Conservation (phyloP, 2,113 vertebrate species). For the Cebus imitator region DNA sequence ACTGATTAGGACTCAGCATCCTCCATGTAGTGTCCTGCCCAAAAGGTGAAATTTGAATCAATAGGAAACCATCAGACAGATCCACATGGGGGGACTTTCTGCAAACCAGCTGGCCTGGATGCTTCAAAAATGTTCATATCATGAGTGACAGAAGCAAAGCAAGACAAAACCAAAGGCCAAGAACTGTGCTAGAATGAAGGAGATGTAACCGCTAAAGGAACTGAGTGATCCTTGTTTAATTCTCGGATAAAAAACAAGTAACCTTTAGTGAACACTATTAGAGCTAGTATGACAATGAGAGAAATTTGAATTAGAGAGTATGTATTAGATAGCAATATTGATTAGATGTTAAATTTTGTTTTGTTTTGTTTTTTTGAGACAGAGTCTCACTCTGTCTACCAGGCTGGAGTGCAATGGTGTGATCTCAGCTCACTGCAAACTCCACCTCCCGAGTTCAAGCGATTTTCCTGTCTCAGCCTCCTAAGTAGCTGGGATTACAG, state of each 20-base stretch:
- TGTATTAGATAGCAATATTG: background rate
- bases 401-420: too few species aligned
- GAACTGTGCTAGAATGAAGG: background rate
- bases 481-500: too few species aligned
- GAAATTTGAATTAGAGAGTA: fast-evolving
- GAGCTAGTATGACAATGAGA: fast-evolving
- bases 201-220: fast-evolving
- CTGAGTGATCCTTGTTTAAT: fast-evolving
- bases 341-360: background rate
- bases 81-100: background rate
- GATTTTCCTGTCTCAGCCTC: too few species aligned
- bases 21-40: background rate
- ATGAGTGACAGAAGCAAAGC: background rate
- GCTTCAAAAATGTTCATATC: background rate
- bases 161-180: background rate
- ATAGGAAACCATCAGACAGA: background rate
- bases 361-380: too few species aligned
- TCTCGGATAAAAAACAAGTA: background rate
- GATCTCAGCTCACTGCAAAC: too few species aligned
- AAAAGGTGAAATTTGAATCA: background rate
- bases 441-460: too few species aligned
- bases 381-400: too few species aligned
- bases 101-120: background rate
- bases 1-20: background rate
- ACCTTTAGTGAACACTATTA: fast-evolving